Base-by-base conservation (phyloP, 2,888 invertebrate genomes). In the Pherbina coryleti region DNA sequence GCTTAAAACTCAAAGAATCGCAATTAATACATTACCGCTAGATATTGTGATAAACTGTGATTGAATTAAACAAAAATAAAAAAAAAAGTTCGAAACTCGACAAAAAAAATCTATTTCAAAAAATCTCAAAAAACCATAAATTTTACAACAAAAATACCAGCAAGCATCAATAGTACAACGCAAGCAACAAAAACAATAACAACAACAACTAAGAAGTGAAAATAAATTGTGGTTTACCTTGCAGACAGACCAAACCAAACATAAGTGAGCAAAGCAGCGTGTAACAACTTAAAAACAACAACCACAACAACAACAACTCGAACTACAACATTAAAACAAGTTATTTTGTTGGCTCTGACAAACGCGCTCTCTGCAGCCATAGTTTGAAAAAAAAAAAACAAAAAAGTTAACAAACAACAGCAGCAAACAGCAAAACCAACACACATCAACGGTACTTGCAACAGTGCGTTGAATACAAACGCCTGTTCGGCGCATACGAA, bases 191-290 rank as follows among this genome's bases (percentile, higher is more conserved):
- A 70, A 66, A 34, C 51, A 60, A 34, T 51, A 64, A 60, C n/a
- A 28, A 74, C n/a, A 14, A 44, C 28, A 22, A 75, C 76, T 25
- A 55, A 55, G 22, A 80, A 83, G 80, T 79, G 77, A 64, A 81
- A 79, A 81, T 79, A 79, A 78, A 79, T 82, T 81, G 81, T 83
- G 82, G 82, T 83, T 83, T 82, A 82, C 82, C 82, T 82, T 83
- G 82, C 81, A 81, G 67, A 44, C 62, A 25, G 25, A 31, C 31
- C 57, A 28, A 22, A 28, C 28, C 28, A 60, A 60, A 5, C 19
- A 71, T 66, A 49, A 79, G 70, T 76, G 71, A 76, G 74, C 34
- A 19, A 28, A 44, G 60, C 17, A 11, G 62, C 28, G 55, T 70
- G 60, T 51, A 44, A 76, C 37, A 57, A 64, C 19, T 44, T 51